phyloP scores from a whole-genome alignment of 2,888 invertebrate genomes.

The Arctia plantaginis region DNA sequence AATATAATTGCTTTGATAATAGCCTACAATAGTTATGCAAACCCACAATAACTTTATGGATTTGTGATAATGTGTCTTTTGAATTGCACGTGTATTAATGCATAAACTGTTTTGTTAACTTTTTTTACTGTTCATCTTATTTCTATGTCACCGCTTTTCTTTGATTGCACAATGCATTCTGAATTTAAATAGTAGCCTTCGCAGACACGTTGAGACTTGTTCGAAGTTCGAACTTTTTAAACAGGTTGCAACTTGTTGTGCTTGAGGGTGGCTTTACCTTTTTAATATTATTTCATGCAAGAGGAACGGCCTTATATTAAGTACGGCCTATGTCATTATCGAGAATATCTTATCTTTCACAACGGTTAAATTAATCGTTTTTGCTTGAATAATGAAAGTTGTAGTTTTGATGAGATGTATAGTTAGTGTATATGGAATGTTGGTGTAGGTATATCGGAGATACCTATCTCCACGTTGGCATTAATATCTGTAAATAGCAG shows the following conservation, averaged over 20 bases:
- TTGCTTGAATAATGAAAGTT: slow-evolving; percentile 43
- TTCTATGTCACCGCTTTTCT: slow-evolving; percentile 34
- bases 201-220: slow-evolving; percentile 67
- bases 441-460: background rate
- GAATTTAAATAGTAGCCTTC: slow-evolving; percentile 40
- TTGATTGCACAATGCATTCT: slow-evolving; percentile 57
- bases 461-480: background rate
- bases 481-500: background rate
- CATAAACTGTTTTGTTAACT: slow-evolving; percentile 53
- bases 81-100: slow-evolving; percentile 63
- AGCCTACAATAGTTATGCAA: slow-evolving; percentile 22
- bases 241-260: slow-evolving; percentile 76
- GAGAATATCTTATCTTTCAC: slow-evolving; percentile 14
- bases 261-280: slow-evolving; percentile 40
- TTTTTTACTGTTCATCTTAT: slow-evolving; percentile 45
- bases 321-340: slow-evolving; percentile 30
- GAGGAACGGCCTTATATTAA: slow-evolving; percentile 24
- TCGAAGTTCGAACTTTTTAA: slow-evolving; percentile 48
- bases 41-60: slow-evolving; percentile 46
- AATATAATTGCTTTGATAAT: slow-evolving; percentile 12
- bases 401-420: slow-evolving; percentile 27
- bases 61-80: slow-evolving; percentile 27
- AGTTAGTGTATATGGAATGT: slow-evolving; percentile 26
- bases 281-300: slow-evolving; percentile 31
- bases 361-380: slow-evolving; percentile 38